Base-by-base conservation (phyloP, 2,113 vertebrate genomes). In the Empidonax traillii region DNA sequence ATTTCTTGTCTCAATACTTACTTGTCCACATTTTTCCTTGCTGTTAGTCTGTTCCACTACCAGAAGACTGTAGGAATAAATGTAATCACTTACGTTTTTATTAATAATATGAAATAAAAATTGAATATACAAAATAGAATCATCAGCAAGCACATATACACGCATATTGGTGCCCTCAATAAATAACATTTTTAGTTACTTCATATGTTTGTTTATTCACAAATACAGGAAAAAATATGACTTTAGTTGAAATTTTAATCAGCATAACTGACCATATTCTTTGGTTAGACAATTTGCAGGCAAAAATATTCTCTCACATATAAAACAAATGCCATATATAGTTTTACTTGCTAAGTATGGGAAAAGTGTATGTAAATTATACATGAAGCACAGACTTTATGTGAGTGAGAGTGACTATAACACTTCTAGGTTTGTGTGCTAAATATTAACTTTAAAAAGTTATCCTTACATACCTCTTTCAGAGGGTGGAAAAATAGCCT, bases 41-140 rank as follows among this genome's bases (percentile, higher is more conserved):
- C 30, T 90, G 12, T 61, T 86, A 81, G 35, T 78, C 25, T 7
- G 3, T 85, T 93, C 37, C 46, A 49, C 23, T 76, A 43, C n/a
- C 14, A 87, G 61, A 84, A 91, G 39, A 80, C 61, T 93, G 53
- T 28, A 91, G 56, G 43, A 82, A 46, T 87, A 7, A 1, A 14
- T 41, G 43, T 66, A 87, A 89, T 77, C n/a, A 28, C 33, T 78
- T 77, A 52, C 5, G 51, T 72, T 84, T 82, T 88, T 81, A 78
- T 62, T 61, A 93, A 77, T 59, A 87, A 55, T 53, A 44, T 68
- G n/a, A 65, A 89, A 93, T 82, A 82, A 85, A 93, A 93, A 71
- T 39, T 15, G 21, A 68, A 65, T 74, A 52, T 55, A 30, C 46
- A 71, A 53, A 82, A 33, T 9, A 62, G 3, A 62, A 73, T 76